Evolutionary conservation across 2,113 vertebrate species (phyloP).

Genomic region (Labrus mixtus): DNA sequence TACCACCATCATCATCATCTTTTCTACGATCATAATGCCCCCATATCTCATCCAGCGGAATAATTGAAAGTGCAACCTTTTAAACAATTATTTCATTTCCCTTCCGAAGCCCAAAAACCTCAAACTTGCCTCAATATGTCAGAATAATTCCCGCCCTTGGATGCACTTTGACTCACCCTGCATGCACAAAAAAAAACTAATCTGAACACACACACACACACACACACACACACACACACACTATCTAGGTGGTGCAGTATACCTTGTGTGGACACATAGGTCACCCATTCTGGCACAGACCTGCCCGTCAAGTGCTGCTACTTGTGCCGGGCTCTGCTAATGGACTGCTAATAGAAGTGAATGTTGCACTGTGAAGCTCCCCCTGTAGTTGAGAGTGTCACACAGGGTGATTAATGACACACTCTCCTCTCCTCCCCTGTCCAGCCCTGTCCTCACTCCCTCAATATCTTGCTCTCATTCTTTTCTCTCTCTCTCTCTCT

Average conservation of each 20-base stretch:
- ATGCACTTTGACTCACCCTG: slow-evolving; percentile 47
- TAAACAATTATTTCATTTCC: slow-evolving; percentile 70
- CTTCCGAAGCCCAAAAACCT: slow-evolving; percentile 37
- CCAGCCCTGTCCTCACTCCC: slow-evolving; percentile 62
- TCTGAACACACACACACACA: slow-evolving; percentile 3
- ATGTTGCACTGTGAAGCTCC: slow-evolving; percentile 78
- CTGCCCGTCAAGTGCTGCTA: slow-evolving; percentile 78
- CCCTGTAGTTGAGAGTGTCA: slow-evolving; percentile 74
- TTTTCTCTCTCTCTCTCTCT: slow-evolving; percentile 6
- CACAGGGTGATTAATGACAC: slow-evolving; percentile 84
- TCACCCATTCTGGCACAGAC: slow-evolving; percentile 71
- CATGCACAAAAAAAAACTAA: slow-evolving; percentile 20
- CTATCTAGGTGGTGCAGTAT: slow-evolving; percentile 55
- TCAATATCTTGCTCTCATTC: slow-evolving; percentile 46
- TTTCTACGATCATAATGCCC: slow-evolving; percentile 58
- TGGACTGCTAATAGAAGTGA: slow-evolving; percentile 86
- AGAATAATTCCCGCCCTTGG: slow-evolving; percentile 31
- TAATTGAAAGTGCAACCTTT: slow-evolving; percentile 53
- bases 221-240: slow-evolving; percentile 9
- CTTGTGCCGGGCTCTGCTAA: slow-evolving; percentile 83
- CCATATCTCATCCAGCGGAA: slow-evolving; percentile 36
- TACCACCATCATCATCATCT: slow-evolving; percentile 57
- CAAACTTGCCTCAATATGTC: slow-evolving; percentile 39
- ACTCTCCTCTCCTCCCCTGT: slow-evolving; percentile 66
- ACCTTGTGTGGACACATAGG: slow-evolving; percentile 60